Base-by-base conservation (phyloP, 2,797 vertebrate species). In the Antennarius maculatus region DNA sequence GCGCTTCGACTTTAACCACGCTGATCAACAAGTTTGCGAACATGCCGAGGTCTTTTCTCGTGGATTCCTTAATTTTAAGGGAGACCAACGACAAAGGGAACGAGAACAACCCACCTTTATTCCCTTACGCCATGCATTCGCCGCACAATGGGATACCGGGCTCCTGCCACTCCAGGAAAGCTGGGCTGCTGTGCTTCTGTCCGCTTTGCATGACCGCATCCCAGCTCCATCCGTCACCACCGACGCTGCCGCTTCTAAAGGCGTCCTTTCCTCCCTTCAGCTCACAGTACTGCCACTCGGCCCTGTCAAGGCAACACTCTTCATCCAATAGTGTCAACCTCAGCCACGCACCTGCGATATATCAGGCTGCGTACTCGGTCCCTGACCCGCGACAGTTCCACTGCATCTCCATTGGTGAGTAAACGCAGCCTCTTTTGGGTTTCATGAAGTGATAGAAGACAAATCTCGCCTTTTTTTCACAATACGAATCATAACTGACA, bases 351-450 rank as follows among this genome's bases (percentile, higher is more conserved):
- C 94, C 97, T 27, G 94, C 95, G 56, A 94, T 99, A 27, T 99
- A 98, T 91, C 97, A 96, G 80, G 93, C 95, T 31, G 92, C 97
- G 17, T 99, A 99, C 74, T 92, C 95, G 0, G 91, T 98, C 56
- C 95, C 97, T 1, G 97, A 98, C 76, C 97, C 97, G 12, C 92
- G 97, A 13, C 97, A 97, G 85, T 99, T 97, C 88, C 97, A 99
- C 92, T 99, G 97, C 93, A 95, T 99, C 89, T 96, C 97, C 50
- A 95, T 99, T 85, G 97, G 97, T 99, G 88, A 97, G 97, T 92
- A 66, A 1, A 63, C 1, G 0, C 27, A 17, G 0, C 12, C 43
- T 49, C 43, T 47, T 41, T n/a, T 5, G 29, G 11, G 0, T 9
- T 27, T 59, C 0, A 34, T 6, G 6, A 1, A 37, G 15, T 3